Base-by-base conservation (phyloP, 2,888 invertebrate genomes). In the Melieria crassipennis region DNA sequence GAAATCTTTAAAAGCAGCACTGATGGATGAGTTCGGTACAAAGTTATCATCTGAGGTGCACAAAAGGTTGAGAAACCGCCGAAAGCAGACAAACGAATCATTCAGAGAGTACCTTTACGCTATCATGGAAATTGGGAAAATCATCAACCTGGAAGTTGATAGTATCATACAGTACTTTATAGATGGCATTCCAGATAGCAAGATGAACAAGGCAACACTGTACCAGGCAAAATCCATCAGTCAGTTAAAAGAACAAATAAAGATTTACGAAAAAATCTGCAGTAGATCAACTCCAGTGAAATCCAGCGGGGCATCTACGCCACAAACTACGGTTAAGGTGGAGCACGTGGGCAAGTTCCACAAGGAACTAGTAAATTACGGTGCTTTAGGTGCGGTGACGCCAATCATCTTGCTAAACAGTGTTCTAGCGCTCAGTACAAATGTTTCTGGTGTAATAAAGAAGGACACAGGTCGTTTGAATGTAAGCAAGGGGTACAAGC, bases 21-120 rank as follows among this genome's bases (percentile, higher is more conserved):
- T 74, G 1, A 52, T 66, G 7, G 67, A 63, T 0, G 70, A 76
- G 43, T 74, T 74, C 58, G 64, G 73, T n/a, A 6, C 30, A 6
- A 63, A 42, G 5, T 7, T 71, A 1, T 72, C 66, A 7, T 70
- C 67, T 2, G 67, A 74, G 47, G 61, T 75, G 3, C 70, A 72
- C 43, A 58, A 56, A 10, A 52, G 61, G 47, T 52, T 73, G 9
- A 65, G 73, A 3, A 72, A 46, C 11, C 63, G 73, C 9, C 67
- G 64, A 1, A 65, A 73, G 30, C 69, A 69, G 7, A 48, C 52
- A 43, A 60, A 13, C 2, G 73, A 73, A 63, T 60, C 65, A 0
- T 45, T 74, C 4, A 16, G 57, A 6, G 73, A 75, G 48, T 75
- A 75, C 30, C 13, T 74, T 1, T 76, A 75, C 64, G n/a, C 45